Percentiles rank a stretch among this genome's conserved stretches.
Conservation (phyloP, 2,888 invertebrate species). For the Scaeva pyrastri region DNA sequence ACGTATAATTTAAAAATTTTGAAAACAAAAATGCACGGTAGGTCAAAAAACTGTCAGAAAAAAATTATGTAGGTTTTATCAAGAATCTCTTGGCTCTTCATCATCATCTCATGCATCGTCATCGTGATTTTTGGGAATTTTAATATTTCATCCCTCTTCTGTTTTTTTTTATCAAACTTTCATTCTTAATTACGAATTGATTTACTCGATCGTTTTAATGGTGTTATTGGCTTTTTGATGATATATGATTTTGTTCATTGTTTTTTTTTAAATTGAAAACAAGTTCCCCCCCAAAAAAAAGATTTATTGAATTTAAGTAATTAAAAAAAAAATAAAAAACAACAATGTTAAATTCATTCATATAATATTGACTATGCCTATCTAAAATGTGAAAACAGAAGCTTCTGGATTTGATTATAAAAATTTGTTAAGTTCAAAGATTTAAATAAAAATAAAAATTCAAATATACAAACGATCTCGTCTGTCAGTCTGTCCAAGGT, state of each 20-base stretch:
- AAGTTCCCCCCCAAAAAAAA: conserved; percentile 32
- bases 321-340: conserved; percentile 35
- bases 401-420: conserved; percentile 29
- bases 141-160: conserved; percentile 9
- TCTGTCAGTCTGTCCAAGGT: not conserved
- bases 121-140: not conserved
- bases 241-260: conserved; percentile 29
- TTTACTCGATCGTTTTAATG: conserved; percentile 66
- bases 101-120: not conserved
- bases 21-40: conserved; percentile 26
- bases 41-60: conserved; percentile 64
- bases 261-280: conserved; percentile 42
- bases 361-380: not conserved
- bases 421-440: conserved; percentile 22
- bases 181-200: conserved; percentile 57
- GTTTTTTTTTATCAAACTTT: conserved; percentile 4
- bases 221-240: conserved; percentile 52
- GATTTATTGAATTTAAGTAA: conserved; percentile 48
- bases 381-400: conserved; percentile 17
- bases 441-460: conserved; percentile 7
- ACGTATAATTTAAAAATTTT: conserved; percentile 63
- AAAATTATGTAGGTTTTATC: not conserved
- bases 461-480: conserved; percentile 15
- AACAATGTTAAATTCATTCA: conserved; percentile 35
- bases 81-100: not conserved